Conservation (phyloP, 2,888 invertebrate species). For the Dugesia japonica region DNA sequence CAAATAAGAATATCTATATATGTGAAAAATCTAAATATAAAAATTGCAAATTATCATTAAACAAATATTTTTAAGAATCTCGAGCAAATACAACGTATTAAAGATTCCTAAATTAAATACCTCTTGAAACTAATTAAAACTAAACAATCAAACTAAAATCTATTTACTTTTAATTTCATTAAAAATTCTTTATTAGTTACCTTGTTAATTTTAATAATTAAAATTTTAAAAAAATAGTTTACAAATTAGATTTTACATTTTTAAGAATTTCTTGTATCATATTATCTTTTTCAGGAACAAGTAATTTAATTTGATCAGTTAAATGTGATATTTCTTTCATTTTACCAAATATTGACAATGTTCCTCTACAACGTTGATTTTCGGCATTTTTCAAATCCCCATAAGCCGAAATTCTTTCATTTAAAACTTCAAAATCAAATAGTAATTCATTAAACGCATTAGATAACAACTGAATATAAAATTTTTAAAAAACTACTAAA, state of each 20-base stretch:
- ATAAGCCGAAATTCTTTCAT: background rate
- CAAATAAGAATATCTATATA: too few species aligned
- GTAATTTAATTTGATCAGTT: background rate
- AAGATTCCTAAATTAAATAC: too few species aligned
- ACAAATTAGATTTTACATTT: background rate
- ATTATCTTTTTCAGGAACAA: background rate
- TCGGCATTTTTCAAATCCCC: background rate
- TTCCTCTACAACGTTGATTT: background rate
- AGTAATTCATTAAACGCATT: background rate
- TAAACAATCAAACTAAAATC: background rate
- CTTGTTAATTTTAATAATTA: background rate
- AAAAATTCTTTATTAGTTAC: background rate
- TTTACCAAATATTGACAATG: background rate
- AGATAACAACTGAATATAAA: background rate
- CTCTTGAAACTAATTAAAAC: background rate
- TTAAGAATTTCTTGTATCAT: background rate
- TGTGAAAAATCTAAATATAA: too few species aligned
- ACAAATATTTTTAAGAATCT: too few species aligned
- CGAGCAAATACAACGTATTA: too few species aligned
- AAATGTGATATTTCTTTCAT: background rate
- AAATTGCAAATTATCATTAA: too few species aligned
- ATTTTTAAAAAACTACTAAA: too few species aligned
- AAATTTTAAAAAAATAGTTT: background rate
- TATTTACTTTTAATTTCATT: background rate
- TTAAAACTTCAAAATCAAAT: background rate